Evolutionary conservation across 2,888 invertebrate species (phyloP), one percentile per base, ranked within the genome.

Genomic region (Podabrus alpinus): DNA sequence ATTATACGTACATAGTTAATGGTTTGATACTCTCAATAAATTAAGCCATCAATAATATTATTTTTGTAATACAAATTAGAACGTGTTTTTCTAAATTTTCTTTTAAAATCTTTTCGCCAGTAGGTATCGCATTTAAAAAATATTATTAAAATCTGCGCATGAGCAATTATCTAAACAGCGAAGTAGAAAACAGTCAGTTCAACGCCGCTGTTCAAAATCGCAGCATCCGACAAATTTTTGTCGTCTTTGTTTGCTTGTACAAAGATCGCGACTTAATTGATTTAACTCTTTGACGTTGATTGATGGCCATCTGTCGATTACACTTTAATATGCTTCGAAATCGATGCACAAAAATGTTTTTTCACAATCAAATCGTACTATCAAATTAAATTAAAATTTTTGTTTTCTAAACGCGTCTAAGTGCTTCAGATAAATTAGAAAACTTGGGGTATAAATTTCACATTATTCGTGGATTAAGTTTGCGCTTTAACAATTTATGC

Each of bases 141-240:
- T 61, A 17, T 45, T 25, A 45, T 68, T 60, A 19, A 72, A 61
- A 62, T 25, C 71, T 69, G 78, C 78, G 78, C 78, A 78, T 77
- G 77, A 77, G 79, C 79, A 74, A 74, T 74, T 71, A 67, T 77
- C 66, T 69, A 74, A 74, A 66, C 61, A 66, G 72, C 77, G 76
- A 79, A 75, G 77, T 71, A 59, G 59, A 64, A 70, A 61, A 68
- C 71, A 66, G 74, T 69, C 79, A 79, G 79, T 79, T 71, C 74
- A 77, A 75, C 75, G 69, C 76, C 77, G 77, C 77, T 73, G 67
- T 72, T 73, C 78, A 67, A 25, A 72, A 72, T 68, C 72, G 68
- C 29, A 72, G 67, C 29, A 72, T 68, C 72, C 59, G 68, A 67
- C 60, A 45, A 68, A 66, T 68, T 17, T 66, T 67, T 21, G 60